Evolutionary conservation across 1,140 invertebrate species (phyloP).

Genomic region (Hormaphis cornu): DNA sequence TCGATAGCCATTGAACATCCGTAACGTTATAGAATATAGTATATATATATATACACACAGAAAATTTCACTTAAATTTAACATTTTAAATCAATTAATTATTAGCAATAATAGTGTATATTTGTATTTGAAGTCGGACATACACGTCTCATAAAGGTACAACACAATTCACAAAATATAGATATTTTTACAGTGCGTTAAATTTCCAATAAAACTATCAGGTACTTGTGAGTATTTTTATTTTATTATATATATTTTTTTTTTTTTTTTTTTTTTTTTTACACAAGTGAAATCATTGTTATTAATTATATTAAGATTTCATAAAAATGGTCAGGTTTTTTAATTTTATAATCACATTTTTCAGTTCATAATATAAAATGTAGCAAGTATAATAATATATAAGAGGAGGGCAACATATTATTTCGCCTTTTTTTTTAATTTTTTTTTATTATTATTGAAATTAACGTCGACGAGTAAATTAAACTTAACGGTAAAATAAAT

Average conservation of each 20-base stretch:
- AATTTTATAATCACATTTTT: neutral
- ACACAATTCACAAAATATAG: conserved; percentile 12
- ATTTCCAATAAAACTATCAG: conserved; percentile 19
- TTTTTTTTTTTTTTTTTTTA: no score
- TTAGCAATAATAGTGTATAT: neutral
- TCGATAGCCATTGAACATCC: neutral
- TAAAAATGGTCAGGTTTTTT: neutral
- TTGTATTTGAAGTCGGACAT: neutral
- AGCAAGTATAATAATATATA: neutral
- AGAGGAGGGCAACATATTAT: neutral
- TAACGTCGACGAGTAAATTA: neutral
- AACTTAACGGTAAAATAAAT: conserved; percentile 14
- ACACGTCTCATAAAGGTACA: no score
- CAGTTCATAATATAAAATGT: neutral
- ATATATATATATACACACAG: no score
- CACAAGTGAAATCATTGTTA: neutral
- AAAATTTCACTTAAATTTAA: no score
- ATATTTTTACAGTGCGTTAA: neutral
- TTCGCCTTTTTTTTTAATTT: neutral
- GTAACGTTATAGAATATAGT: no score
- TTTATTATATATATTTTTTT: no score
- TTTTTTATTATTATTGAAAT: neutral
- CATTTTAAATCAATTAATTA: neutral
- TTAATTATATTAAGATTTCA: no score
- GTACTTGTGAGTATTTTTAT: conserved; percentile 19